Evolutionary conservation across 2,888 invertebrate species (phyloP).

Genomic region (Sesia apiformis): DNA sequence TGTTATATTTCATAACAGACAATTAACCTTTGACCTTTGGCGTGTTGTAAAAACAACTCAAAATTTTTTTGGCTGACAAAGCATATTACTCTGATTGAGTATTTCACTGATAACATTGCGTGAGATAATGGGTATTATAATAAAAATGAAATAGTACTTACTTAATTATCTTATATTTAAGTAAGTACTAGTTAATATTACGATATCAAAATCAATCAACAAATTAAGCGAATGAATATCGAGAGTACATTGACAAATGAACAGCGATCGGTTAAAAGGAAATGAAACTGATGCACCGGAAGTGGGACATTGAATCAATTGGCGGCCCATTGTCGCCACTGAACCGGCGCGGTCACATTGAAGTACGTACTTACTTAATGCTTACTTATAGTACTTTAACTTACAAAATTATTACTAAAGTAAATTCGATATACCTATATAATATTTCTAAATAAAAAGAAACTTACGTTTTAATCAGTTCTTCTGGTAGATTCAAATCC

Average conservation of each 20-base stretch:
- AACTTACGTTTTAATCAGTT: too few species aligned
- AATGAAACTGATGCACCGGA: slow-evolving; percentile 69
- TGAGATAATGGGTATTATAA: too few species aligned
- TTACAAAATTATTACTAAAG: neutral
- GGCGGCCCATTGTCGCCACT: slow-evolving; percentile 40
- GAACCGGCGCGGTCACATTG: slow-evolving; percentile 44
- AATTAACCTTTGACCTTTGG: too few species aligned
- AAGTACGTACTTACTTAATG: slow-evolving; percentile 17
- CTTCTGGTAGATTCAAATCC: too few species aligned
- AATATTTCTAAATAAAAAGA: too few species aligned
- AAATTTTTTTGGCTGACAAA: too few species aligned
- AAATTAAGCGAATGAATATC: slow-evolving; percentile 39
- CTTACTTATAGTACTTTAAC: neutral
- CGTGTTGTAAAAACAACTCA: too few species aligned
- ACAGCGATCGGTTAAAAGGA: slow-evolving; percentile 60
- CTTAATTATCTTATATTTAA: too few species aligned
- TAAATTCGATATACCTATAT: neutral
- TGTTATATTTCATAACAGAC: too few species aligned
- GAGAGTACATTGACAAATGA: slow-evolving; percentile 55
- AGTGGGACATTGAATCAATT: slow-evolving; percentile 71
- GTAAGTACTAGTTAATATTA: neutral
- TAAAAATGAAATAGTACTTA: too few species aligned
- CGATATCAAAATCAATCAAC: slow-evolving; percentile 47
- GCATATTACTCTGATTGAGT: too few species aligned
- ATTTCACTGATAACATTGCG: too few species aligned